Evolutionary conservation across 2,113 vertebrate genomes (phyloP), one percentile per base, ranked within the genome.

Genomic region (Callocephalon fimbriatum): DNA sequence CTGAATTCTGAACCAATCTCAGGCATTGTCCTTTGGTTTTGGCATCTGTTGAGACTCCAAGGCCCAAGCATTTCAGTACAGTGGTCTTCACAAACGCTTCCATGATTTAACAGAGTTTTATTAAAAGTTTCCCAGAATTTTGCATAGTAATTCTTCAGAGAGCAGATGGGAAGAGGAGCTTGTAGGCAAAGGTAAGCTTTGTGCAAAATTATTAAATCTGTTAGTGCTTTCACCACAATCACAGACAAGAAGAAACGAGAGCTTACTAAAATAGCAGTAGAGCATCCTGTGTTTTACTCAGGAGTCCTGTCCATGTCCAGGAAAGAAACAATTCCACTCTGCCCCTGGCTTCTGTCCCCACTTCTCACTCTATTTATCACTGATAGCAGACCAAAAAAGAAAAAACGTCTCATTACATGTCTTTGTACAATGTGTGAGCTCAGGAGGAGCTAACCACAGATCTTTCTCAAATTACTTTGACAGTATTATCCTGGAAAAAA

Each of bases 131-230:
- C 66, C 20, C 26, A 54, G 47, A 78, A 35, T 58, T 90, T 86
- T 82, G 32, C 19, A 31, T 1, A 7, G 38, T 32, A 3, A 21
- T 54, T 95, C 53, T 84, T 93, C 23, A 42, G 78, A 38, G 29
- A 68, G 16, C 38, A 38, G 9, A 29, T 19, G 42, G 61, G 56
- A 58, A 81, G 63, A 90, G 40, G 50, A 75, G 12, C 2, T 0
- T 88, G 53, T n/a, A 59, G 67, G 67, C 35, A 75, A 88, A 90
- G 82, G 90, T 88, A 88, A 95, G 78, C 71, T 79, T 95, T 47
- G 11, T 31, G 71, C 67, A 73, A 63, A 94, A 65, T 82, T 78
- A 51, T 71, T 86, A 51, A 72, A 63, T 42, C 61, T 92, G 31
- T 44, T 31, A 18, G 78, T 29, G 61, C 37, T 90, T 87, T 90